Evolutionary conservation across 1,140 invertebrate species (phyloP).

Genomic region (Drosophila subpulchrella): DNA sequence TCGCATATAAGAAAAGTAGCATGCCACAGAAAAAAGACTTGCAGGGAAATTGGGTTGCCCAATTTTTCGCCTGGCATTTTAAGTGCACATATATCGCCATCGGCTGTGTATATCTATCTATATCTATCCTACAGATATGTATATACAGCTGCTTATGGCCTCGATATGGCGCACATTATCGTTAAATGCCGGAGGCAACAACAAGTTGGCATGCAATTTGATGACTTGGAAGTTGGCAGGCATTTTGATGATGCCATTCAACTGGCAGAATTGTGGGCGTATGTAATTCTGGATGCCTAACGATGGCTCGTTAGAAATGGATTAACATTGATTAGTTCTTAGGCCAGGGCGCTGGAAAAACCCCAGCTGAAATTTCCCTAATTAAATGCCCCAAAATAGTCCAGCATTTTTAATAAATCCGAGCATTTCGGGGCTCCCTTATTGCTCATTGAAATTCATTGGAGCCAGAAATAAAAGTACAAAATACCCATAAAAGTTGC

Average conservation of each 20-base stretch:
- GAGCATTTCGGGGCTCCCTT: neutral
- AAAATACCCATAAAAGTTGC: constrained; percentile 39
- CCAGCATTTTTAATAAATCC: constrained; percentile 55
- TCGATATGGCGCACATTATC: constrained; percentile 75
- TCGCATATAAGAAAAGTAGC: constrained; percentile 10
- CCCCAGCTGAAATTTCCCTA: constrained; percentile 30
- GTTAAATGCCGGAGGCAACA: constrained; percentile 61
- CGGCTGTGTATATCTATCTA: constrained; percentile 21
- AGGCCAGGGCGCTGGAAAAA: neutral
- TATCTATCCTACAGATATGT: constrained; percentile 15
- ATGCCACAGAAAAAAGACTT: constrained; percentile 23
- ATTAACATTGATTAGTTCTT: constrained; percentile 78
- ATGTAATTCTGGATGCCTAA: constrained; percentile 41
- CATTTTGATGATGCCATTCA: constrained; percentile 70
- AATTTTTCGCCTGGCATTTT: constrained; percentile 37
- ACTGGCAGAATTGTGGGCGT: constrained; percentile 31
- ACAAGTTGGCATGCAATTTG: constrained; percentile 70
- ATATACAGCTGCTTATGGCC: constrained; percentile 68
- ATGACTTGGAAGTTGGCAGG: constrained; percentile 66
- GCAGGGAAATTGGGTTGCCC: constrained; percentile 16
- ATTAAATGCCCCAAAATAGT: constrained; percentile 43
- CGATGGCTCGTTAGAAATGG: constrained; percentile 76
- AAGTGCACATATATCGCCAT: constrained; percentile 41
- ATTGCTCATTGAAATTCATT: constrained; percentile 46
- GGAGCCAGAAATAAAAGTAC: constrained; percentile 23